A percentile compares a stretch with the other conserved stretches of the same genome.
These are phyloP conservation scores for Drosophila lacteicornis DNA, from an alignment of 1,140 invertebrate genomes.

Conservation along the genomic window DNA sequence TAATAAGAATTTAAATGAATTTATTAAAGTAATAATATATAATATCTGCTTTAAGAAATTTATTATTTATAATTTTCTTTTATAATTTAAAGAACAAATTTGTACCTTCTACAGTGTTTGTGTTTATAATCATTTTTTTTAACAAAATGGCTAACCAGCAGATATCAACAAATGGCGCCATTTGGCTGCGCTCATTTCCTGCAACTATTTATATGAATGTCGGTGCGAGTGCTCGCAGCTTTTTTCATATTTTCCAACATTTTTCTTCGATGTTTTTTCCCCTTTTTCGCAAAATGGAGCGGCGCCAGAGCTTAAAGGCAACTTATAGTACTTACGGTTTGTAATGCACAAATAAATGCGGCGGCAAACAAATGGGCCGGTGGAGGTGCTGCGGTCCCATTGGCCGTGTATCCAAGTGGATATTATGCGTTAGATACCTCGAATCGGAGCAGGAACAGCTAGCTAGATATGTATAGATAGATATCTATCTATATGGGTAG, in stretches of 20 bases:
- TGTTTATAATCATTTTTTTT: neutral
- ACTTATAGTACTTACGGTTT: slow-evolving; percentile 75
- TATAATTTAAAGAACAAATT: no score
- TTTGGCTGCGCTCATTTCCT: slow-evolving; percentile 32
- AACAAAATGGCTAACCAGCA: slow-evolving; percentile 34
- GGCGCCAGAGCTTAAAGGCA: slow-evolving; percentile 76
- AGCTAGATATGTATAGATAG: slow-evolving; percentile 18
- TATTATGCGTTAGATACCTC: slow-evolving; percentile 72
- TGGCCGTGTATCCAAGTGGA: slow-evolving; percentile 76
- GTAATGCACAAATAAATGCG: slow-evolving; percentile 80
- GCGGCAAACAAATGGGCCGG: slow-evolving; percentile 52
- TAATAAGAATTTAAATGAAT: neutral
- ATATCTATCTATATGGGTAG: slow-evolving; percentile 40
- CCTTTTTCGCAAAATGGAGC: slow-evolving; percentile 76
- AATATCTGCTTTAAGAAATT: no score
- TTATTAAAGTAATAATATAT: no score
- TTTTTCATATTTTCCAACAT: slow-evolving; percentile 31
- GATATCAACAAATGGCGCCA: slow-evolving; percentile 58
- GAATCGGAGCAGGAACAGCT: slow-evolving; percentile 59
- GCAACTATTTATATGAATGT: slow-evolving; percentile 7
- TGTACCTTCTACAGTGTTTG: neutral
- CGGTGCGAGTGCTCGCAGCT: slow-evolving; percentile 11
- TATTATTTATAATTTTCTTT: no score
- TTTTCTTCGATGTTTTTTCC: slow-evolving; percentile 22
- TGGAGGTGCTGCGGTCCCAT: slow-evolving; percentile 45